Conservation (phyloP, 1,140 invertebrate genomes). For the Nephila pilipes region DNA sequence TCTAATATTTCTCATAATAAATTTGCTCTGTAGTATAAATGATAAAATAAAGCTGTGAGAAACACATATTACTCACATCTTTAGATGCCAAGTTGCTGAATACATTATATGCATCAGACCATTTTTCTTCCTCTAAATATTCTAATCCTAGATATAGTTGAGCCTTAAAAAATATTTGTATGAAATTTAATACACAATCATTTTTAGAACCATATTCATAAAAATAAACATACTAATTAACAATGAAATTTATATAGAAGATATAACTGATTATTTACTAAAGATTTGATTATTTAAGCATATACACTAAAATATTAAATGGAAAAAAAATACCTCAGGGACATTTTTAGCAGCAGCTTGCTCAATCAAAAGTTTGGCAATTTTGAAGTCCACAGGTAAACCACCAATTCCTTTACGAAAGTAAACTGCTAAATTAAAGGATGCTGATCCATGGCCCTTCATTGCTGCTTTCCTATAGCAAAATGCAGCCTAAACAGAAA, state of each 20-base stretch:
- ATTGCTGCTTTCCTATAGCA: slow-evolving; percentile 79
- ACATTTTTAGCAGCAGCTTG: slow-evolving; percentile 79
- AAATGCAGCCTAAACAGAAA: slow-evolving; percentile 74
- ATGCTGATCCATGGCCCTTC: slow-evolving; percentile 79
- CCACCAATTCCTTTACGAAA: slow-evolving; percentile 79
- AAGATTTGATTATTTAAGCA: neutral
- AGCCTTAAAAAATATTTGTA: slow-evolving; percentile 78
- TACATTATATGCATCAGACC: slow-evolving; percentile 40
- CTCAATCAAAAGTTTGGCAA: slow-evolving; percentile 78
- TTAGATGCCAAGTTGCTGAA: slow-evolving; percentile 47
- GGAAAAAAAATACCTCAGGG: slow-evolving; percentile 78
- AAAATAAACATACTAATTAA: neutral
- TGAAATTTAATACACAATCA: neutral
- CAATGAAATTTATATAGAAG: neutral
- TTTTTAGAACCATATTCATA: neutral
- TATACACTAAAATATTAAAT: too few species aligned
- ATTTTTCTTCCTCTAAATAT: slow-evolving; percentile 56
- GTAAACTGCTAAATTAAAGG: slow-evolving; percentile 80
- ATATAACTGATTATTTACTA: neutral
- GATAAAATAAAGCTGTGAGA: too few species aligned
- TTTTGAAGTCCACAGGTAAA: slow-evolving; percentile 77
- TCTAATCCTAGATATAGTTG: slow-evolving; percentile 69
- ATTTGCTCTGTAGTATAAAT: too few species aligned
- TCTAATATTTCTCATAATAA: too few species aligned
- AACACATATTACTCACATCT: slow-evolving; percentile 42